phyloP scores from a whole-genome alignment of 2,888 invertebrate genomes.

The Drosophila rubida region DNA sequence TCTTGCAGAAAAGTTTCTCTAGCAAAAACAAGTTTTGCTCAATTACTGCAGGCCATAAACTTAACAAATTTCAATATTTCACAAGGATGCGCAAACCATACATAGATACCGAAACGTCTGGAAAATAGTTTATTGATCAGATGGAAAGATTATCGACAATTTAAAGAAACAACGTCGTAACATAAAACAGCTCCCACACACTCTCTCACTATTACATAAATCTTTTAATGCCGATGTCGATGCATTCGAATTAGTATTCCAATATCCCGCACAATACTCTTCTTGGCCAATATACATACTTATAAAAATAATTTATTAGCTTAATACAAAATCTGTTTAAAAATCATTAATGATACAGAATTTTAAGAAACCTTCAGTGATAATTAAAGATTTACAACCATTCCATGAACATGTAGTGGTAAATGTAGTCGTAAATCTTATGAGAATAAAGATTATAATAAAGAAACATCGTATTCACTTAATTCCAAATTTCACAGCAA shows the following conservation, averaged over 20 bases:
- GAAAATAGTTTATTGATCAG: constrained; percentile 36
- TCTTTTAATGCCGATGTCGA: constrained; percentile 40
- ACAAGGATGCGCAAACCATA: constrained; percentile 40
- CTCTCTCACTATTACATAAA: background rate
- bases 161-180: constrained; percentile 32
- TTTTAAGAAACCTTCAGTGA: constrained; percentile 20
- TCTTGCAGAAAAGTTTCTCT: constrained; percentile 83
- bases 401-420: constrained; percentile 21
- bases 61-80: constrained; percentile 50
- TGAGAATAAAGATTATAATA: constrained; percentile 19
- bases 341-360: constrained; percentile 14
- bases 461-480: constrained; percentile 14
- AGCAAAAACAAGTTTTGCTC: constrained; percentile 62
- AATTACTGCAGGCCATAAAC: constrained; percentile 69
- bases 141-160: constrained; percentile 35
- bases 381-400: constrained; percentile 28
- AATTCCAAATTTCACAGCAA: constrained; percentile 5
- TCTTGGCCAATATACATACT: constrained; percentile 61
- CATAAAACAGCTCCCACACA: constrained; percentile 55
- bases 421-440: constrained; percentile 16
- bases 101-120: constrained; percentile 28
- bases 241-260: constrained; percentile 56
- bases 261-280: constrained; percentile 54
- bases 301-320: constrained; percentile 43
- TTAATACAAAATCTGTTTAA: constrained; percentile 16